These are phyloP conservation scores for Frankliniella fusca DNA, from an alignment of 2,888 invertebrate genomes.

Conservation along the genomic window DNA sequence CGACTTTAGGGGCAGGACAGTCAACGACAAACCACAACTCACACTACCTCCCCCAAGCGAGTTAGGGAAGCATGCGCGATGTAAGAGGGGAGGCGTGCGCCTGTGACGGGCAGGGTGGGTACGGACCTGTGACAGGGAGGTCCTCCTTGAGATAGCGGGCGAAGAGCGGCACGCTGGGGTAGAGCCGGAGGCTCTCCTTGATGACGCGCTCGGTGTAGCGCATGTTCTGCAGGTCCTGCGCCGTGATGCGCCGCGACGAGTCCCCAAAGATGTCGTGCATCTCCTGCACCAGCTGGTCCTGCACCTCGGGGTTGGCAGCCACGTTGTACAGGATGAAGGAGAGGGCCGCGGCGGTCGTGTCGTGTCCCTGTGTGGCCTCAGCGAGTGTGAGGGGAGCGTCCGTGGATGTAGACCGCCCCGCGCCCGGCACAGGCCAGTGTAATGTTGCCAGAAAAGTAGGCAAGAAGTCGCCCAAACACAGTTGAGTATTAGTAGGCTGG, in stretches of 20 bases:
- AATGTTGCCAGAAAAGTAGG: too few species aligned
- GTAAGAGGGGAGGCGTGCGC: background rate
- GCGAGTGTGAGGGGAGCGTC: too few species aligned
- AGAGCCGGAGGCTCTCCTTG: conserved; percentile 62
- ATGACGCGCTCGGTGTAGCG: conserved; percentile 65
- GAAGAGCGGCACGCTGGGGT: conserved; percentile 64
- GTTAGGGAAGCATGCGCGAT: background rate
- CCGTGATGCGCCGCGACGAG: conserved; percentile 50
- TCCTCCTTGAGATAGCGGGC: conserved; percentile 56
- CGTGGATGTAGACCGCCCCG: too few species aligned
- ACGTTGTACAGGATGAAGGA: conserved; percentile 49
- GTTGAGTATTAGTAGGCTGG: too few species aligned
- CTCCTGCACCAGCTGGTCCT: conserved; percentile 51
- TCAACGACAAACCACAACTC: too few species aligned
- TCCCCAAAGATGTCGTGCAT: conserved; percentile 51
- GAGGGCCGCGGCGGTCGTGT: conserved; percentile 50
- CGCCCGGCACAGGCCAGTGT: too few species aligned
- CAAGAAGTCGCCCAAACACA: too few species aligned
- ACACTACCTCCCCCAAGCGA: too few species aligned
- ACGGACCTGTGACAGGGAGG: conserved; percentile 41
- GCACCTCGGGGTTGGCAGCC: conserved; percentile 47
- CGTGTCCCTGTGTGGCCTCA: conserved; percentile 51
- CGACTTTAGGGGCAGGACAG: too few species aligned
- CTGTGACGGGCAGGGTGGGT: background rate
- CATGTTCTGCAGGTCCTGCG: conserved; percentile 60